Evolutionary conservation across 2,113 vertebrate species (phyloP).

Genomic region (Sapajus apella): DNA sequence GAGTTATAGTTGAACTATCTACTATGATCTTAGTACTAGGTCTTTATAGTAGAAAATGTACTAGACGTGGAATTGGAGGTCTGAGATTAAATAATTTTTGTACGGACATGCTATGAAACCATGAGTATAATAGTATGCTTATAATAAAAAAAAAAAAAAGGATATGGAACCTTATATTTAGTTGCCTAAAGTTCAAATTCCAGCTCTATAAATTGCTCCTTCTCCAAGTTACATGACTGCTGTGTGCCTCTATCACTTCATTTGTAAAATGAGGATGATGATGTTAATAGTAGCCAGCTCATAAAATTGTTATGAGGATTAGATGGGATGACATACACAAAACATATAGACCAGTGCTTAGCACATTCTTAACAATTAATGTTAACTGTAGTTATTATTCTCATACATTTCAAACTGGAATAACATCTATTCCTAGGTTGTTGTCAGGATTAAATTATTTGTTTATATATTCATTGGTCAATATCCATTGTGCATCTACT

Average conservation of each 20-base stretch:
- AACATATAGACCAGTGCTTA: not conserved
- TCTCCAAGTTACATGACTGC: not conserved
- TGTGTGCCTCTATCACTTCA: not conserved
- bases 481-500: not conserved
- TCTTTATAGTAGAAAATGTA: constrained; percentile 10
- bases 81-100: not conserved
- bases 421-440: not conserved
- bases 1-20: not conserved
- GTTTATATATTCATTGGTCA: not conserved
- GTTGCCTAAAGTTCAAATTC: not conserved
- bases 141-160: not conserved
- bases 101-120: not conserved
- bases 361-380: not conserved
- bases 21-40: not conserved
- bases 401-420: not conserved
- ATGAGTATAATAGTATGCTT: not conserved
- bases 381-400: not conserved
- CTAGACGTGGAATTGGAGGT: not conserved
- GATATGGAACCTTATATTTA: not conserved
- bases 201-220: not conserved
- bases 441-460: not conserved
- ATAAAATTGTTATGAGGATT: not conserved
- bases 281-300: not conserved
- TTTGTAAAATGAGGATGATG: not conserved
- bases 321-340: not conserved